These are phyloP conservation scores for Popillia japonica DNA, from an alignment of 1,140 invertebrate species.

Conservation along the genomic window DNA sequence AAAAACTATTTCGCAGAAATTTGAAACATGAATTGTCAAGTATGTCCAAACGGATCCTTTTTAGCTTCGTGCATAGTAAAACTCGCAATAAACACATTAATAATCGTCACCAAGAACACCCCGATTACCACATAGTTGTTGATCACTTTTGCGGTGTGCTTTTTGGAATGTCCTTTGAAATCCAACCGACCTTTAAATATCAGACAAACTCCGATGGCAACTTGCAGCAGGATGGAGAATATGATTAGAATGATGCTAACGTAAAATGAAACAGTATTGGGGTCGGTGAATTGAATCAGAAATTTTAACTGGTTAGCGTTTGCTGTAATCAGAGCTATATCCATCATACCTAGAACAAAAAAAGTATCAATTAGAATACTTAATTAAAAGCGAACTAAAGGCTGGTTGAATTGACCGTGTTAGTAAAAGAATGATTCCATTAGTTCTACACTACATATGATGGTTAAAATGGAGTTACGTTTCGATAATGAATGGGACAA, in stretches of 20 bases:
- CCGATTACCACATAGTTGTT: conserved; percentile 71
- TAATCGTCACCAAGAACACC: conserved; percentile 72
- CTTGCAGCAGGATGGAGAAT: conserved; percentile 68
- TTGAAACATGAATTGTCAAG: too few relatives aligned
- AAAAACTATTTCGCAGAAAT: too few relatives aligned
- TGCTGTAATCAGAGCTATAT: conserved; percentile 80
- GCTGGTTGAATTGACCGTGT: too few relatives aligned
- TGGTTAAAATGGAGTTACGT: too few relatives aligned
- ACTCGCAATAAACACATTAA: conserved; percentile 73
- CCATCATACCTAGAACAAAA: conserved; percentile 75
- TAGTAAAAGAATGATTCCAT: too few relatives aligned
- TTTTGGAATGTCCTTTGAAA: conserved; percentile 63
- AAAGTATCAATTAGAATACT: conserved; percentile 36
- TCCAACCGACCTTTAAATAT: conserved; percentile 71
- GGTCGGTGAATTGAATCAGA: conserved; percentile 65
- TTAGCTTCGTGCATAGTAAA: conserved; percentile 66
- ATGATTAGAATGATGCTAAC: conserved; percentile 65
- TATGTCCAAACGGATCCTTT: too few relatives aligned
- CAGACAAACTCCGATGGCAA: conserved; percentile 69
- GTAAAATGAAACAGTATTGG: conserved; percentile 64
- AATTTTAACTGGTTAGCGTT: conserved; percentile 90
- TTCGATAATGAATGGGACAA: too few relatives aligned
- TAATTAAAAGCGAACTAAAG: too few relatives aligned
- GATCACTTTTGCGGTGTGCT: conserved; percentile 60
- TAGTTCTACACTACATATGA: too few relatives aligned